Conservation (phyloP, 2,888 invertebrate species). For the Gymnoscelis rufifasciata region DNA sequence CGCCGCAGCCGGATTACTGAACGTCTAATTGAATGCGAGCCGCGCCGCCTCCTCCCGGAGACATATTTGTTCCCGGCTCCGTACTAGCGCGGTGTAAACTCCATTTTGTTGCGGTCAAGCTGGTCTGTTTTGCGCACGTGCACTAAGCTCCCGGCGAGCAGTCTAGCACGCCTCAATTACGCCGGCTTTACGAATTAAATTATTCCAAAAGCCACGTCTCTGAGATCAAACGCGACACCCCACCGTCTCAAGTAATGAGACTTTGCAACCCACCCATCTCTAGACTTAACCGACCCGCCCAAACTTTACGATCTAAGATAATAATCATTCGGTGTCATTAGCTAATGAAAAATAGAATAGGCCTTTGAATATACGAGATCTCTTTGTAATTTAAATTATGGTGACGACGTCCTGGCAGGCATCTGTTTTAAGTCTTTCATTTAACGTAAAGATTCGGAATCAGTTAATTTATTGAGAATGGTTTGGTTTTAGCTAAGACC, state of each 20-base stretch:
- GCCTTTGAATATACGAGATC: slow-evolving; percentile 49
- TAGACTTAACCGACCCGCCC: slow-evolving; percentile 34
- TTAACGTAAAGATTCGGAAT: slow-evolving; percentile 1
- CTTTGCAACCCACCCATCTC: slow-evolving; percentile 51
- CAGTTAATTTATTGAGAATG: too few relatives aligned
- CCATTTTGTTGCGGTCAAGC: slow-evolving; percentile 72
- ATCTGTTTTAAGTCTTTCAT: slow-evolving; percentile 57
- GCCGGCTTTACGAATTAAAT: slow-evolving; percentile 67
- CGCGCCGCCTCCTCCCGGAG: slow-evolving; percentile 40
- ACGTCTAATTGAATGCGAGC: slow-evolving; percentile 79
- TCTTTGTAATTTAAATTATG: slow-evolving; percentile 68
- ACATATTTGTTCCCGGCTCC: slow-evolving; percentile 36
- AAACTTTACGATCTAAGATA: slow-evolving; percentile 68
- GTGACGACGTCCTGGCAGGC: slow-evolving; percentile 52
- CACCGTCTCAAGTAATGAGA: slow-evolving; percentile 38
- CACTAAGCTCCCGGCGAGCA: slow-evolving; percentile 34
- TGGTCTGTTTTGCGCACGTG: slow-evolving; percentile 66
- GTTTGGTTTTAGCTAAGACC: too few relatives aligned
- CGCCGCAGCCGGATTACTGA: slow-evolving; percentile 76
- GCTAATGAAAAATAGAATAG: slow-evolving; percentile 78
- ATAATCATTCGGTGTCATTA: slow-evolving; percentile 75
- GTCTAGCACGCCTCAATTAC: slow-evolving; percentile 59
- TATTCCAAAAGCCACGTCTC: slow-evolving; percentile 49
- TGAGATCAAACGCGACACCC: slow-evolving; percentile 64
- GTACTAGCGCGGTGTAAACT: slow-evolving; percentile 36